Base-by-base conservation (phyloP, 1,140 invertebrate species). In the Papilio glaucus region DNA sequence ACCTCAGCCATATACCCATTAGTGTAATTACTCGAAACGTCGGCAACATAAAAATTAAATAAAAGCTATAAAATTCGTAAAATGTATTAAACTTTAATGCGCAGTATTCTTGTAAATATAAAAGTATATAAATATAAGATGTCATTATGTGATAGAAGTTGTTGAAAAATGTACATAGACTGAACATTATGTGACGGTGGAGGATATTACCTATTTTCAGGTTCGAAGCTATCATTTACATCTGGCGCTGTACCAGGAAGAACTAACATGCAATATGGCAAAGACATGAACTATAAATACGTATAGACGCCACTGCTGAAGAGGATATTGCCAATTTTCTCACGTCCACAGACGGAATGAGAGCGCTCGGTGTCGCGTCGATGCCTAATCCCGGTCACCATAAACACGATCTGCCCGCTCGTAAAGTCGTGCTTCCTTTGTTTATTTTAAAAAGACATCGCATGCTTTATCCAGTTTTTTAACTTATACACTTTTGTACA, bases 291-390 rank as follows among this genome's bases (percentile, higher is more conserved):
- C 15, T 21, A 49, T 18, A 18, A 10, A 24, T 24, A 24, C n/a
- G 39, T 12, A 26, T 24, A 57, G 49, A 9, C 12, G n/a, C n/a
- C n/a, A 15, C 42, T 18, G 21, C 13, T 9, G 3, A 21, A 24
- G 21, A 26, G 49, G 49, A 24, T 57, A 57, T 57, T 57, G 49
- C 9, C 49, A 57, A 57, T 57, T 24, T 57, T 57, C 49, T 57
- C 21, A 24, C 49, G 49, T 57, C 49, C 49, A 57, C 49, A 26
- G 49, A 12, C 49, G 49, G 49, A 57, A 57, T 24, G 49, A 57
- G 49, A 0, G 49, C 29, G 29, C n/a, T n/a, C n/a, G n/a, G n/a
- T n/a, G 29, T 33, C 29, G 29, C 29, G 49, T 13, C 3, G 21
- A 24, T 18, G 45, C 3, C 49, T 57, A 57, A 57, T 57, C 49